These are phyloP conservation scores for Pycnomerus fuliginosus DNA, from an alignment of 2,888 invertebrate genomes.

Conservation along the genomic window DNA sequence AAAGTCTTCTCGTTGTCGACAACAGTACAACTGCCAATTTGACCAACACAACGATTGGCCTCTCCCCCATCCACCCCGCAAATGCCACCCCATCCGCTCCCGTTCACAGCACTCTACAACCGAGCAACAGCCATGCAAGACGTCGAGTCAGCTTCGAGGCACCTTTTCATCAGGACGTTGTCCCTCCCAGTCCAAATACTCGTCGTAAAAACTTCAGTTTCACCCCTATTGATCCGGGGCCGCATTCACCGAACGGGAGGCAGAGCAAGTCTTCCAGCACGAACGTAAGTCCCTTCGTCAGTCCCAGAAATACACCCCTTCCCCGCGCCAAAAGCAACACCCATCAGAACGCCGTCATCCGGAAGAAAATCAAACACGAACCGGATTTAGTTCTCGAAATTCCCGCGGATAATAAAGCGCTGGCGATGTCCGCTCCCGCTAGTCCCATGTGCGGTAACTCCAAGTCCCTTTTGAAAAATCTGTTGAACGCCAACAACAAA, in stretches of 20 bases:
- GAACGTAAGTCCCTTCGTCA: conserved; percentile 78
- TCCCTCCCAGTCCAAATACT: conserved; percentile 75
- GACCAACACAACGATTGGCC: conserved; percentile 12
- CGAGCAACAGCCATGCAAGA: conserved; percentile 37
- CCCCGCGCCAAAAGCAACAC: conserved; percentile 64
- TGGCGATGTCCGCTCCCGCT: conserved; percentile 68
- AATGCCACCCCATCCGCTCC: conserved; percentile 15
- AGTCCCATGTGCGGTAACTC: conserved; percentile 56
- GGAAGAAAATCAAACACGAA: conserved; percentile 43
- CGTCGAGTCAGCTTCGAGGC: conserved; percentile 62
- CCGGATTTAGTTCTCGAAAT: conserved; percentile 41
- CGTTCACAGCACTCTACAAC: background rate
- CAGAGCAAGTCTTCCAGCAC: conserved; percentile 65
- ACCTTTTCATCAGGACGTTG: conserved; percentile 48
- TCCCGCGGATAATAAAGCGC: conserved; percentile 46
- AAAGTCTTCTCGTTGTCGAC: conserved; percentile 21
- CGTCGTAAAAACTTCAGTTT: conserved; percentile 80
- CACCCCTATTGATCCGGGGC: conserved; percentile 82
- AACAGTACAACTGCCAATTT: conserved; percentile 8
- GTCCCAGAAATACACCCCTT: conserved; percentile 70
- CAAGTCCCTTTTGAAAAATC: conserved; percentile 50
- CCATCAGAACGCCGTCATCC: conserved; percentile 53
- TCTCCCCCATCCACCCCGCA: conserved; percentile 9
- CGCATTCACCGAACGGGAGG: conserved; percentile 61
- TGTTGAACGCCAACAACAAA: conserved; percentile 55